Base-by-base conservation (phyloP, 2,888 invertebrate species). In the Cepaea hortensis region DNA sequence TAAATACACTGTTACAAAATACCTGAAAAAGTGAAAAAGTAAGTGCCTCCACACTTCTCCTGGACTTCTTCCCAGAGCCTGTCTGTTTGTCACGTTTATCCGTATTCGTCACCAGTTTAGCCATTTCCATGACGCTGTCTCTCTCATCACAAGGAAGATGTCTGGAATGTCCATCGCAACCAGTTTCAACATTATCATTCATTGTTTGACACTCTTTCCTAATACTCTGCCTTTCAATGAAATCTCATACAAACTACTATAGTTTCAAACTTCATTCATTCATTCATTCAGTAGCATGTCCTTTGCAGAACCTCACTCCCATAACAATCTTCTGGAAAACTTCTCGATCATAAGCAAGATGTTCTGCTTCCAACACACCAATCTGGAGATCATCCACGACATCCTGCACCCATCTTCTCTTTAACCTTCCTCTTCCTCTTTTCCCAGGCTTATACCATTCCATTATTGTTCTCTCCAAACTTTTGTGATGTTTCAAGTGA, bases 1-100 rank as follows among this genome's bases (percentile, higher is more conserved):
- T 35, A 35, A 35, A 35, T 35, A 35, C 35, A 35, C 46, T 50
- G 23, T 15, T 62, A 81, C 3, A 65, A 65, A 23, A 46, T 88
- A 90, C 91, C 90, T 91, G 91, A 85, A 90, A 90, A 20, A 91
- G 85, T 2, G 90, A 90, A 55, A 90, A 85, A 75, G 90, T 90
- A 48, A 90, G 88, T 0, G 87, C 87, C 70, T 90, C 90, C 0
- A 89, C 73, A 75, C 86, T 90, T 18, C 88, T 90, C 48, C 76
- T 76, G 48, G 86, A 79, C 85, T 88, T 88, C 83, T 88, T 77
- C 20, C 84, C 89, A 18, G 83, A 23, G 6, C 80, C 83, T 7
- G 82, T 68, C 46, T n/a, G 73, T 15, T 81, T 79, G 7, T 84
- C 83, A 9, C 65, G 80, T 4, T 18, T 50, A 15, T 65, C 83